These are phyloP conservation scores for Ecliptopera silaceata DNA, from an alignment of 2,888 invertebrate species.

Conservation along the genomic window DNA sequence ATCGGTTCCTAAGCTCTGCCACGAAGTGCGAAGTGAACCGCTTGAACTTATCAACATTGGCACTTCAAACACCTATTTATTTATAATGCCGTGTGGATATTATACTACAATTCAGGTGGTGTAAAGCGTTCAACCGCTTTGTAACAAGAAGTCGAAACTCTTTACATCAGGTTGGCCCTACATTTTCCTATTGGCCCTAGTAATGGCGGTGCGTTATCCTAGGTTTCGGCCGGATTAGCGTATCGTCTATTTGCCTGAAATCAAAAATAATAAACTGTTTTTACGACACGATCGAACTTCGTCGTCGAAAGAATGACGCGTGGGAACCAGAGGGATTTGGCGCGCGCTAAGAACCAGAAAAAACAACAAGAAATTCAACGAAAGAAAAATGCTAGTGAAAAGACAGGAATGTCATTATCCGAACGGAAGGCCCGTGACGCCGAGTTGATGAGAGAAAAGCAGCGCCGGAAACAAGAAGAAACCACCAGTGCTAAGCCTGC, in stretches of 20 bases:
- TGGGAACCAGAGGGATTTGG: constrained; percentile 97
- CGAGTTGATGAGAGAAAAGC: constrained; percentile 93
- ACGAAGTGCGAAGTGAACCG: too few species aligned
- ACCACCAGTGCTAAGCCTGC: not conserved
- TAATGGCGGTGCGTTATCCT: too few species aligned
- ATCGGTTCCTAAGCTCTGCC: too few species aligned
- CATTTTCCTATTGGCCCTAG: too few species aligned
- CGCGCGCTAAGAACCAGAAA: constrained; percentile 94
- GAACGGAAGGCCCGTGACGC: constrained; percentile 94
- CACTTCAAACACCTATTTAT: too few species aligned
- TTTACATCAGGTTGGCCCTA: too few species aligned
- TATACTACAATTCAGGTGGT: too few species aligned
- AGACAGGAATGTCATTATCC: constrained; percentile 91
- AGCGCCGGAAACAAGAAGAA: constrained; percentile 86
- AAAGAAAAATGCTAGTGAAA: constrained; percentile 86
- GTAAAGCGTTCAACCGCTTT: too few species aligned
- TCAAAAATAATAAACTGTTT: not conserved
- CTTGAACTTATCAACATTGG: too few species aligned
- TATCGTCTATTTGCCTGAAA: constrained; percentile 65
- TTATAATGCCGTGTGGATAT: too few species aligned
- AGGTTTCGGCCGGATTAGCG: constrained; percentile 80
- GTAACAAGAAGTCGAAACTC: too few species aligned
- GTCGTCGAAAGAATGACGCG: constrained; percentile 48
- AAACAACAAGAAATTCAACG: constrained; percentile 87
- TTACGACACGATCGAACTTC: not conserved